These are phyloP conservation scores for Rhadina sibilatrix DNA, from an alignment of 2,113 vertebrate genomes.

Conservation along the genomic window DNA sequence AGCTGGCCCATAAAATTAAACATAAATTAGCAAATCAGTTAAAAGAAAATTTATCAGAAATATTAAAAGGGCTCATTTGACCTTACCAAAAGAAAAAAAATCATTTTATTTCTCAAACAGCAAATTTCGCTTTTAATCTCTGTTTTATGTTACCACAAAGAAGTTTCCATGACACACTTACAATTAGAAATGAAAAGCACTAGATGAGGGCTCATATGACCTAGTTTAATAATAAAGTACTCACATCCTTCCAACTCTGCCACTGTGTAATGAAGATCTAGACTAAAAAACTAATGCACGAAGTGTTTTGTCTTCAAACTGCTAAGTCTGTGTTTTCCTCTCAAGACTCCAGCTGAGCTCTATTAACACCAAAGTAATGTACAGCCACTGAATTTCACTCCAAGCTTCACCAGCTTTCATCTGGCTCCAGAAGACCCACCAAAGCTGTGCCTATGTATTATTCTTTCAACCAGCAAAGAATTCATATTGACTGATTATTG, in stretches of 20 bases:
- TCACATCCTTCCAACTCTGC: neutral
- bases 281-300: neutral
- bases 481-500: neutral
- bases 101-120: neutral
- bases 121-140: neutral
- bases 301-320: neutral
- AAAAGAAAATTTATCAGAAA: neutral
- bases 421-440: neutral
- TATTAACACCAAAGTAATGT: neutral
- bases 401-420: neutral
- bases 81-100: neutral
- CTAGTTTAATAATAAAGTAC: neutral
- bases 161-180: neutral
- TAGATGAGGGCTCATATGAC: neutral
- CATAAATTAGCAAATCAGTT: neutral
- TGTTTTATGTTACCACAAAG: neutral
- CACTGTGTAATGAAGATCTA: neutral
- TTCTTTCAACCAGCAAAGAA: neutral
- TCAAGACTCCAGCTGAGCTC: neutral
- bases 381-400: neutral
- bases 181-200: neutral
- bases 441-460: neutral
- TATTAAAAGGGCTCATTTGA: neutral
- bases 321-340: neutral
- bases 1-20: neutral